A percentile compares a stretch with the other conserved stretches of the same genome.
Evolutionary conservation across 2,113 vertebrate species (phyloP).

Genomic region (Plectropomus leopardus): DNA sequence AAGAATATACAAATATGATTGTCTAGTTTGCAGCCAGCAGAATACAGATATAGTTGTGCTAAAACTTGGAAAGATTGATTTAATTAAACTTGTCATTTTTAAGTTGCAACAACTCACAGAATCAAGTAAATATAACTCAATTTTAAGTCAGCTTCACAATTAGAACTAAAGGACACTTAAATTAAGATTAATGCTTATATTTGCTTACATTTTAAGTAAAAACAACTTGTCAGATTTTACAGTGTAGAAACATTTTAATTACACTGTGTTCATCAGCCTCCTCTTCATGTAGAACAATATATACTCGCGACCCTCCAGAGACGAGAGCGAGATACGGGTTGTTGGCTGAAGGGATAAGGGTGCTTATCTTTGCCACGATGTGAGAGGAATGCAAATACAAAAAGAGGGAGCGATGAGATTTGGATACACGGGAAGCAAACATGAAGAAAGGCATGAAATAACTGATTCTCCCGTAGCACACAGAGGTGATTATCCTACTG

Average conservation of each 20-base stretch:
- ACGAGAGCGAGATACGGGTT: constrained; percentile 62
- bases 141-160: no score
- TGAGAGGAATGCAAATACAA: constrained; percentile 65
- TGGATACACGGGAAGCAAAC: constrained; percentile 63
- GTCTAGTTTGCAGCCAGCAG: no score
- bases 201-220: no score
- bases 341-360: constrained; percentile 64
- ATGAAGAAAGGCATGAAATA: constrained; percentile 42
- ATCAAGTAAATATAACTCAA: no score
- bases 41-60: no score
- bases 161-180: no score
- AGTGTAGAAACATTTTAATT: constrained; percentile 84
- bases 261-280: constrained; percentile 71
- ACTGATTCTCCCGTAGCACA: constrained; percentile 48
- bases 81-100: no score
- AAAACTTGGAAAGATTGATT: no score
- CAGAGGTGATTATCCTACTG: constrained; percentile 71
- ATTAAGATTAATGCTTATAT: no score
- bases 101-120: no score
- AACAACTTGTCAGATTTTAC: no score
- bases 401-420: constrained; percentile 59
- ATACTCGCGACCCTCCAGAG: constrained; percentile 63
- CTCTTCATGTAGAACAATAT: constrained; percentile 71
- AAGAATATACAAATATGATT: no score
- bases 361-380: constrained; percentile 71